Evolutionary conservation across 2,888 invertebrate genomes (phyloP).

Genomic region (Dione juno): DNA sequence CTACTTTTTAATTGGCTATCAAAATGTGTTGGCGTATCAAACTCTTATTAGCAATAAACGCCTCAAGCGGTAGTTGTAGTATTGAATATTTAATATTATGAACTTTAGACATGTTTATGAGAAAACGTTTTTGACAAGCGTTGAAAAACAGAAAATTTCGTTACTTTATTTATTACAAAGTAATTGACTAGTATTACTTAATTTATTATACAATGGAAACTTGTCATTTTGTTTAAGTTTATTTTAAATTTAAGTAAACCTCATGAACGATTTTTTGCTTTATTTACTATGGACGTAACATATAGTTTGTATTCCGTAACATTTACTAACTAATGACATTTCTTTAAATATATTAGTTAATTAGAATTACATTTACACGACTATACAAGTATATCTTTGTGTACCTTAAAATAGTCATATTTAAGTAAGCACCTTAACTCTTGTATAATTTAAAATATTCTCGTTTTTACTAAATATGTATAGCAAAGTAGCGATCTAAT

Average conservation of each 20-base stretch:
- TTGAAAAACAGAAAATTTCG: neutral
- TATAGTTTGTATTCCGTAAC: no score
- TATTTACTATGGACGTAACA: no score
- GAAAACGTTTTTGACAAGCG: constrained; percentile 4
- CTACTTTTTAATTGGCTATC: constrained; percentile 37
- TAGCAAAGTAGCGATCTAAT: no score
- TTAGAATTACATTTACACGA: no score
- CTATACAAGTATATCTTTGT: no score
- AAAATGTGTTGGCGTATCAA: constrained; percentile 38
- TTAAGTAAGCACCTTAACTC: no score
- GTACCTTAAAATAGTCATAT: no score
- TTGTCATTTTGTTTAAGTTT: neutral
- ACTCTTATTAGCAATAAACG: constrained; percentile 30
- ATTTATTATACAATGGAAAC: neutral
- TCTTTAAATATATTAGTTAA: no score
- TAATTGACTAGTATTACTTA: neutral
- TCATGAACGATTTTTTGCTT: no score
- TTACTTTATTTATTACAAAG: neutral
- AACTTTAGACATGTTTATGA: neutral
- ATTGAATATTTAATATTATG: constrained; percentile 9
- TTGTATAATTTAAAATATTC: no score
- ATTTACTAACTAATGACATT: no score
- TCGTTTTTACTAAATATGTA: no score
- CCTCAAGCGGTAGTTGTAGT: constrained; percentile 25
- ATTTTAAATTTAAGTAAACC: neutral